Base-by-base conservation (phyloP, 2,888 invertebrate species). In the Bugulina stolonifera region DNA sequence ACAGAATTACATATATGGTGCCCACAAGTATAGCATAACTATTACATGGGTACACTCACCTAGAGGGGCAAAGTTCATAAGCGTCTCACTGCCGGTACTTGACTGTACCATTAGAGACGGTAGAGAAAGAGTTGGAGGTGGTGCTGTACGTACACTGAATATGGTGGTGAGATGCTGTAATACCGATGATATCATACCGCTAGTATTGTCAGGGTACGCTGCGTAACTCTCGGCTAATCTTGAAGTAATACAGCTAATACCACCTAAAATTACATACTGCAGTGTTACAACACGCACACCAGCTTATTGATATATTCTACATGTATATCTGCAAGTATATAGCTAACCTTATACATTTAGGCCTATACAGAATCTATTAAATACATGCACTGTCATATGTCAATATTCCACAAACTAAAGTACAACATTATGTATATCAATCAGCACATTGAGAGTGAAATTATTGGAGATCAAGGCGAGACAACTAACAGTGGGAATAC, bases 41-140 rank as follows among this genome's bases (percentile, higher is more conserved):
- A 23, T 71, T n/a, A 70, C 52, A 88, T n/a, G 25, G 5, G 23
- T 3, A 3, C 10, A 32, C 84, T 87, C 82, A 88, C 92, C 93
- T 52, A 93, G 88, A 0, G 94, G 94, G 1, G 94, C 94, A 81
- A 94, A 94, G 84, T 95, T 95, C 70, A 93, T 88, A 25, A 94
- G 86, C 1, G 92, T 91, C 78, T 92, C 91, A n/a, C 79, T 76
- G 54, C 78, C 87, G 78, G 93, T 92, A 34, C 88, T 72, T 69
- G 81, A 80, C 70, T 75, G 18, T 10, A 64, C 64, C 5, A 64
- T 64, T n/a, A 64, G n/a, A 22, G 22, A 27, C 5, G 25, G 2
- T 3, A 25, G 64, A 32, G 27, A 25, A 10, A 27, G 18, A 32
- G 64, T 10, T 3, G 25, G 22, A 23, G 57, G 57, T 14, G 64